A percentile compares a stretch with the other conserved stretches of the same genome.
Evolutionary conservation across 1,140 invertebrate genomes (phyloP).

Genomic region (Zaprionus capensis): DNA sequence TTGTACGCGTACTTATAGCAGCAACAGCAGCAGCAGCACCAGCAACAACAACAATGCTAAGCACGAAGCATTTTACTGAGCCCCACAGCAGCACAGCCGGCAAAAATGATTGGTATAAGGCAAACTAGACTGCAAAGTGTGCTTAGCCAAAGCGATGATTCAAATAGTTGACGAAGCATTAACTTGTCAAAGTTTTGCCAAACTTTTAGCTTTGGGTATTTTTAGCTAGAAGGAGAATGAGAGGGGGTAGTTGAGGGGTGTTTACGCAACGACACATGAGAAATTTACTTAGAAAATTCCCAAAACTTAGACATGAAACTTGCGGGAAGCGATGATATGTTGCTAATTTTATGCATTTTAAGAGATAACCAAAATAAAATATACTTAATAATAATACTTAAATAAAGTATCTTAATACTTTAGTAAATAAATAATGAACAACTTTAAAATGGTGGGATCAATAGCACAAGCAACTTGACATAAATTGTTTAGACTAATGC

Average conservation of each 20-base stretch:
- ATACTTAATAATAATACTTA: too few species aligned
- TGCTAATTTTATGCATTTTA: background rate
- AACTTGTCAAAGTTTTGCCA: conserved; percentile 4
- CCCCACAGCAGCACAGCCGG: conserved; percentile 16
- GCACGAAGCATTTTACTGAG: conserved; percentile 34
- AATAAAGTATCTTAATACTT: too few species aligned
- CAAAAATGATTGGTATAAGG: conserved; percentile 36
- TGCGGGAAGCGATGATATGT: background rate
- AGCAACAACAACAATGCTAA: conserved; percentile 29
- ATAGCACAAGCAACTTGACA: too few species aligned
- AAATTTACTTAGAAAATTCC: background rate
- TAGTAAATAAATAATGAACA: too few species aligned
- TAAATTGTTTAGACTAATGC: too few species aligned
- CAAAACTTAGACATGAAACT: background rate
- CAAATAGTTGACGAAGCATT: conserved; percentile 29
- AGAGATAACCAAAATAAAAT: background rate
- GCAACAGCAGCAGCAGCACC: conserved; percentile 1
- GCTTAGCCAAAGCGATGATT: conserved; percentile 6
- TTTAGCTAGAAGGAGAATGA: background rate
- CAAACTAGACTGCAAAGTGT: background rate
- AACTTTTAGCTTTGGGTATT: background rate
- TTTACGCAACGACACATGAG: background rate
- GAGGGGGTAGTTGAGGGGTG: background rate
- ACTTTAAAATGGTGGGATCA: too few species aligned
- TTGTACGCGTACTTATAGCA: conserved; percentile 19